A percentile compares a stretch with the other conserved stretches of the same genome.
These are phyloP conservation scores for Phalloptychus januarius DNA, from an alignment of 2,797 vertebrate species.

Conservation along the genomic window DNA sequence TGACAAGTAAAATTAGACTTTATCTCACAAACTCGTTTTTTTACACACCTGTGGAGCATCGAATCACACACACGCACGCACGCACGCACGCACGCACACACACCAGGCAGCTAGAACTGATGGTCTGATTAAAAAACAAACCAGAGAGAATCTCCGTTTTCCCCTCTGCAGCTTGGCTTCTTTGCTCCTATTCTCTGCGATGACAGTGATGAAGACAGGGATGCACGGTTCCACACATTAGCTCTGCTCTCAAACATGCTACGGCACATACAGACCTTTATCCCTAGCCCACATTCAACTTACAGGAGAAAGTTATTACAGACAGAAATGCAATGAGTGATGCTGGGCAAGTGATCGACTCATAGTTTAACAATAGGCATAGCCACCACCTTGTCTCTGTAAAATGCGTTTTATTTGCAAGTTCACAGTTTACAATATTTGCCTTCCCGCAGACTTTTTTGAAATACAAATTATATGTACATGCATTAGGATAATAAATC, in stretches of 20 bases:
- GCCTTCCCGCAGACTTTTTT: neutral
- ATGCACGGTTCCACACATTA: slow-evolving; percentile 3
- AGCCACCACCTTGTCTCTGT: neutral
- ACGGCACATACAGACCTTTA: slow-evolving; percentile 27
- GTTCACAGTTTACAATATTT: neutral
- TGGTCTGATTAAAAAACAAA: slow-evolving; percentile 3
- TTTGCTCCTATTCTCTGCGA: neutral
- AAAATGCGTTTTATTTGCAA: neutral
- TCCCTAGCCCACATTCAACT: slow-evolving; percentile 24
- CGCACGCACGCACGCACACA: slow-evolving; percentile 12
- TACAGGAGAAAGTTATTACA: slow-evolving; percentile 61
- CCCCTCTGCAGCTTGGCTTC: neutral
- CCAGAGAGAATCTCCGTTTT: neutral
- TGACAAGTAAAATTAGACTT: slow-evolving; percentile 58
- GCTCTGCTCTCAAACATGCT: slow-evolving; percentile 2
- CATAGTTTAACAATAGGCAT: slow-evolving; percentile 11
- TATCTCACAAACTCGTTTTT: slow-evolving; percentile 11
- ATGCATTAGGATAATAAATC: too few species aligned
- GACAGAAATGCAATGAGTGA: slow-evolving; percentile 37
- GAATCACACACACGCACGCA: slow-evolving; percentile 17
- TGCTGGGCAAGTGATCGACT: slow-evolving; percentile 12
- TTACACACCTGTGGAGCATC: slow-evolving; percentile 34
- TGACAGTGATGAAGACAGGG: neutral
- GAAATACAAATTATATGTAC: neutral
- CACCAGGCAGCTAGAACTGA: slow-evolving; percentile 12